phyloP scores from a whole-genome alignment of 2,888 invertebrate species.

The Thalpophila matura region DNA sequence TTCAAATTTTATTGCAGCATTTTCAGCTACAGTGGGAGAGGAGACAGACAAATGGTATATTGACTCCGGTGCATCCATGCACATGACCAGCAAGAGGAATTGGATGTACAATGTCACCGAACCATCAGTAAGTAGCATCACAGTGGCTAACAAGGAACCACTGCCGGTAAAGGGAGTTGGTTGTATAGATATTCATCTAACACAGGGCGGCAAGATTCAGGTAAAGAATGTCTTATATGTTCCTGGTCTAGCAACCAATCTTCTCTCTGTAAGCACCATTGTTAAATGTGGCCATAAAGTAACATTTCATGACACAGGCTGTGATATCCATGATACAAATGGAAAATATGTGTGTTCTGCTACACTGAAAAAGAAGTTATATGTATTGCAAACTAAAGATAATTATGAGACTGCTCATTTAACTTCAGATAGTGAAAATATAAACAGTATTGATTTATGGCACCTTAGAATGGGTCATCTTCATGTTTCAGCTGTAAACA shows the following conservation, averaged over 20 bases:
- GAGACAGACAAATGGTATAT: background rate
- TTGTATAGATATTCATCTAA: conserved; percentile 18
- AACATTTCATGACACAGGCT: background rate
- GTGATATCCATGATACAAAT: background rate
- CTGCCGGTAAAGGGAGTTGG: conserved; percentile 17
- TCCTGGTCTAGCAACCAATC: background rate
- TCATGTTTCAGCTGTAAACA: conserved; percentile 8
- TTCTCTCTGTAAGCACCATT: background rate
- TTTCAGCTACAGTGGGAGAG: conserved; percentile 42
- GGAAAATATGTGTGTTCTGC: background rate
- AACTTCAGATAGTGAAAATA: background rate
- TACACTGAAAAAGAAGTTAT: background rate
- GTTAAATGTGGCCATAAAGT: background rate
- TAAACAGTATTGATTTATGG: conserved; percentile 11
- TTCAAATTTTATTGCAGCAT: conserved; percentile 58
- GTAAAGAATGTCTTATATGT: conserved; percentile 41
- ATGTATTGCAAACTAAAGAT: background rate
- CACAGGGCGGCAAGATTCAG: conserved; percentile 28
- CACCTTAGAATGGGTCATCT: conserved; percentile 23
- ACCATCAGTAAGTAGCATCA: background rate
- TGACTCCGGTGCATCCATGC: background rate
- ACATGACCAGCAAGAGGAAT: conserved; percentile 7
- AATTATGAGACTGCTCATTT: background rate
- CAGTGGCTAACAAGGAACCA: background rate
- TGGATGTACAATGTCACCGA: too few relatives aligned